Evolutionary conservation across 2,797 vertebrate species (phyloP).

Genomic region (Protosalanx chinensis): DNA sequence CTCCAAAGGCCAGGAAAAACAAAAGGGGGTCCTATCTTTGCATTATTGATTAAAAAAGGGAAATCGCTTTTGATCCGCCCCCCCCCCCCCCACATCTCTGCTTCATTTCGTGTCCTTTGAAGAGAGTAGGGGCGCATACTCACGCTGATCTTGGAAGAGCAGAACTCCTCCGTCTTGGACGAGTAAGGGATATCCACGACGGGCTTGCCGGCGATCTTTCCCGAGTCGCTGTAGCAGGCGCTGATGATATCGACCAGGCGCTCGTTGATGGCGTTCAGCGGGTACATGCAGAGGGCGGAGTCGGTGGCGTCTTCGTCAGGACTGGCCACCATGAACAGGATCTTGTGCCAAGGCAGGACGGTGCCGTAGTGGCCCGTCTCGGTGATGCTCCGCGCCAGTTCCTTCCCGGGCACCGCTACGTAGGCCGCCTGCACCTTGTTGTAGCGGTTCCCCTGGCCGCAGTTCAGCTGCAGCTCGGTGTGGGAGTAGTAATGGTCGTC

Average conservation of each 20-base stretch:
- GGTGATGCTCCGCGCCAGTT: constrained; percentile 61
- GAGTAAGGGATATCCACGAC: constrained; percentile 87
- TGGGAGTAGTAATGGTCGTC: constrained; percentile 90
- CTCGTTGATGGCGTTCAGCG: constrained; percentile 78
- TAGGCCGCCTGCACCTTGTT: constrained; percentile 75
- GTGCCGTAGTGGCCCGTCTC: constrained; percentile 50
- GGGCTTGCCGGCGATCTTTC: constrained; percentile 50
- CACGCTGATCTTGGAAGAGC: constrained; percentile 51
- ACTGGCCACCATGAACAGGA: constrained; percentile 75
- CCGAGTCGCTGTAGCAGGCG: constrained; percentile 78
- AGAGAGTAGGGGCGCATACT: constrained; percentile 24
- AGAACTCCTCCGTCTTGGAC: constrained; percentile 55
- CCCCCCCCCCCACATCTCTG: not conserved
- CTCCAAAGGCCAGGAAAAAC: constrained; percentile 21
- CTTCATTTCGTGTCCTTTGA: constrained; percentile 10
- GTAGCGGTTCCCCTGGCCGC: constrained; percentile 64
- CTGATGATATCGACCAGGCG: constrained; percentile 80
- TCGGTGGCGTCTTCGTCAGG: constrained; percentile 55
- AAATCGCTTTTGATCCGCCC: constrained; percentile 27
- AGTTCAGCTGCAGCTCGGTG: constrained; percentile 88
- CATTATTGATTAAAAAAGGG: constrained; percentile 38
- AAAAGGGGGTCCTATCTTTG: constrained; percentile 28
- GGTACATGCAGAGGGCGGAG: constrained; percentile 90
- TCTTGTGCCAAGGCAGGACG: constrained; percentile 58
- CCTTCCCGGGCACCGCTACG: constrained; percentile 70